Percentiles rank a stretch among this genome's conserved stretches.
Conservation (phyloP, 53 echinoderm and acorn worm species). For the Luidia sarsii region DNA sequence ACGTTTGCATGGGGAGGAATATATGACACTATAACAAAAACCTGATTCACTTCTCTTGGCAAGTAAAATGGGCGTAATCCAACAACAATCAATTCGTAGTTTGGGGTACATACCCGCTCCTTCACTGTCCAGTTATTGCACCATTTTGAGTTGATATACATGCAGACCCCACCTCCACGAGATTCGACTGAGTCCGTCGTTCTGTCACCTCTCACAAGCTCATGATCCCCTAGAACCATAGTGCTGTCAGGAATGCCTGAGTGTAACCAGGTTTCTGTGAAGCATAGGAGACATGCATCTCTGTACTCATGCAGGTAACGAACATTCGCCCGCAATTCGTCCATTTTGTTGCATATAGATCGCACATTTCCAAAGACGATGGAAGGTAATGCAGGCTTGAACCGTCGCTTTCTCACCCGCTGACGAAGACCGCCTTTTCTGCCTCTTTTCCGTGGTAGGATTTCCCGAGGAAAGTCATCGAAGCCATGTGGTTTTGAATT, state of each 20-base stretch:
- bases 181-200: slow-evolving; percentile 30
- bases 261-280: slow-evolving; percentile 57
- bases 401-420: neutral
- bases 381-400: slow-evolving; percentile 24
- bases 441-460: slow-evolving; percentile 52
- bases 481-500: neutral
- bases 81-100: slow-evolving; percentile 40
- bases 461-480: slow-evolving; percentile 20
- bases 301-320: slow-evolving; percentile 28
- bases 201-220: slow-evolving; percentile 28
- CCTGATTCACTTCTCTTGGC: slow-evolving; percentile 62
- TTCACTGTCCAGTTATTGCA: slow-evolving; percentile 20
- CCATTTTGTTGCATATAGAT: slow-evolving; percentile 60
- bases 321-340: slow-evolving; percentile 29
- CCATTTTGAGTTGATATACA: slow-evolving; percentile 6
- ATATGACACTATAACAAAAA: slow-evolving; percentile 49
- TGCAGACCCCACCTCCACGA: slow-evolving; percentile 15
- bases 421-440: slow-evolving; percentile 26
- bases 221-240: neutral
- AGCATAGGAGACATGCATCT: slow-evolving; percentile 30
- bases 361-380: slow-evolving; percentile 51
- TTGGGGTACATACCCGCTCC: neutral
- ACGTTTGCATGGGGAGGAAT: slow-evolving; percentile 57
- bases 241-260: slow-evolving; percentile 22
- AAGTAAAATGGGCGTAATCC: slow-evolving; percentile 57